A percentile compares a stretch with the other conserved stretches of the same genome.
Conservation (phyloP, 2,888 invertebrate genomes). For the Rhopalosiphum nymphaeae region DNA sequence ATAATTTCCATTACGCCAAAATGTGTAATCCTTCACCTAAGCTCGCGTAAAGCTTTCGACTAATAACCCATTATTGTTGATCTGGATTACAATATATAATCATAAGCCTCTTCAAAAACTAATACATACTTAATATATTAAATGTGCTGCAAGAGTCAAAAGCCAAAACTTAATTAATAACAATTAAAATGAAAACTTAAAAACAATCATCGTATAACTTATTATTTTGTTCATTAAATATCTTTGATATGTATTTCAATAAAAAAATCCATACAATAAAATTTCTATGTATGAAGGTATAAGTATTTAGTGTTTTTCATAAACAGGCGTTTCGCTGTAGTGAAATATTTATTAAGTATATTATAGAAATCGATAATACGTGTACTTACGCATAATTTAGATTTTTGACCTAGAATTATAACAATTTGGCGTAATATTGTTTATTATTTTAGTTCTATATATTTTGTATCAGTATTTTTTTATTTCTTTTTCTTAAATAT, state of each 20-base stretch:
- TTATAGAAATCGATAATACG: neutral
- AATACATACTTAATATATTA: neutral
- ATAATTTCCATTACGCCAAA: neutral
- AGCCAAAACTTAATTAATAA: neutral
- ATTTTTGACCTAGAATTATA: too few species aligned
- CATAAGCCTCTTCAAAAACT: conserved; percentile 28
- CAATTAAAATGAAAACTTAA: neutral
- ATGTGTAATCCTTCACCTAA: conserved; percentile 24
- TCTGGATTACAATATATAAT: conserved; percentile 26
- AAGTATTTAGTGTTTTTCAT: neutral
- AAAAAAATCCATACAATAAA: neutral
- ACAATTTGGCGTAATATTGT: neutral
- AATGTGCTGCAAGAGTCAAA: neutral
- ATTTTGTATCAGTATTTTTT: neutral
- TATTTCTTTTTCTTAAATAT: neutral
- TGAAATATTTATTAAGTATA: neutral
- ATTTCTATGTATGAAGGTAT: neutral
- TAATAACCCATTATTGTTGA: conserved; percentile 44
- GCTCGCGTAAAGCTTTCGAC: neutral
- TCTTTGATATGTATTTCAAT: neutral
- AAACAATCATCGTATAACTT: neutral
- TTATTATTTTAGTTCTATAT: neutral
- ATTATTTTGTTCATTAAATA: neutral
- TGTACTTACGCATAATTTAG: neutral
- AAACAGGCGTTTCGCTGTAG: neutral